Conservation (phyloP, 2,888 invertebrate species). For the Cosmopolites sordidus region DNA sequence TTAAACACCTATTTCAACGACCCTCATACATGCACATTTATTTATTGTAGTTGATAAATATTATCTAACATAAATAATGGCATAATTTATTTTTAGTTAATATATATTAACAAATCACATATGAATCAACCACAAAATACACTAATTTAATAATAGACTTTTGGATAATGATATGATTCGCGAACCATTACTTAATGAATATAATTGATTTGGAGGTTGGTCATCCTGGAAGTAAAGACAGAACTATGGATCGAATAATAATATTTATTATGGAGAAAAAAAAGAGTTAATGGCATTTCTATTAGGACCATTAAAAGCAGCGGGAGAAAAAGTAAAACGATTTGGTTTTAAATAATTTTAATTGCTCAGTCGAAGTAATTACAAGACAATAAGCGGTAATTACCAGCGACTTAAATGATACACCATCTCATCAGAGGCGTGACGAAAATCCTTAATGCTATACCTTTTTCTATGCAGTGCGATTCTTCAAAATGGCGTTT, state of each 20-base stretch:
- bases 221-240: conserved; percentile 9
- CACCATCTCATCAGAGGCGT: conserved; percentile 1
- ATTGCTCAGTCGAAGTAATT: conserved; percentile 13
- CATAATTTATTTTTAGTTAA: no score
- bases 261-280: conserved; percentile 14
- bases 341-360: conserved; percentile 13
- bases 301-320: conserved; percentile 13
- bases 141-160: no score
- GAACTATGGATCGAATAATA: conserved; percentile 10
- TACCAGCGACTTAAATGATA: conserved; percentile 4
- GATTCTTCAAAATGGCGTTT: conserved; percentile 1
- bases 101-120: no score
- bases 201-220: conserved; percentile 12
- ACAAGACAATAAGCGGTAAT: conserved; percentile 13
- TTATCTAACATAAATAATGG: no score
- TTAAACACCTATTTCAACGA: no score
- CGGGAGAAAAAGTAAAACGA: conserved; percentile 9
- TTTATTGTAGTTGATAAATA: no score
- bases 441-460: conserved; percentile 1
- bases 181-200: background rate
- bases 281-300: conserved; percentile 13
- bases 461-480: background rate
- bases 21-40: no score
- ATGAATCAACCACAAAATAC: no score
- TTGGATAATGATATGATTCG: no score